These are phyloP conservation scores for Luidia sarsii DNA, from an alignment of 53 echinoderm and acorn worm genomes.

Conservation along the genomic window DNA sequence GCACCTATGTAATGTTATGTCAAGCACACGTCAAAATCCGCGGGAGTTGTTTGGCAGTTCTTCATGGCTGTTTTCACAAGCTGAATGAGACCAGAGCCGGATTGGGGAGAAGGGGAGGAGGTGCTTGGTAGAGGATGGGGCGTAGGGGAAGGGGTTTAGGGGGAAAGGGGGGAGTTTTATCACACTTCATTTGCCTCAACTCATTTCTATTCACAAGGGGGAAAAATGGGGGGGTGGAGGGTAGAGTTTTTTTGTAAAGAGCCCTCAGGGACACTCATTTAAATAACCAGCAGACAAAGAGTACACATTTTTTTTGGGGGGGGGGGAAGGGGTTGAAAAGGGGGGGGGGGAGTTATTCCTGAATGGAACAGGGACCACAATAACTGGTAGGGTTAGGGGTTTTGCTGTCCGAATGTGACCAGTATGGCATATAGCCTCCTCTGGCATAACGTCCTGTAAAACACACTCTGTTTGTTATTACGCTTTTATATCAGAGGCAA, in stretches of 20 bases:
- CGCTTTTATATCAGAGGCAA: slow-evolving; percentile 49
- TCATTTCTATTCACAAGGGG: slow-evolving; percentile 17
- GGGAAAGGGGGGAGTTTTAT: no score
- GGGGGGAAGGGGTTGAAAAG: no score
- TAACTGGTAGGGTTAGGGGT: slow-evolving; percentile 36
- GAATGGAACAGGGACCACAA: no score
- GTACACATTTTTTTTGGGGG: no score
- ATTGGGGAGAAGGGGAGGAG: background rate
- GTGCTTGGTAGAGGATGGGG: background rate
- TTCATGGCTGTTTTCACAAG: slow-evolving; percentile 48
- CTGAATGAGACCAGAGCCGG: slow-evolving; percentile 15
- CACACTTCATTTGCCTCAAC: slow-evolving; percentile 48
- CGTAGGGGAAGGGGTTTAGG: background rate
- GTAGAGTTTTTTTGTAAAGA: slow-evolving; percentile 22
- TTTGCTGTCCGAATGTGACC: no score
- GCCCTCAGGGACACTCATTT: slow-evolving; percentile 51
- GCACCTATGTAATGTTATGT: slow-evolving; percentile 23
- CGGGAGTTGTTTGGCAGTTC: background rate
- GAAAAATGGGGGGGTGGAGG: no score
- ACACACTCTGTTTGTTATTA: slow-evolving; percentile 11
- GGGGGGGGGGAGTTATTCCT: no score
- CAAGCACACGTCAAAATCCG: slow-evolving; percentile 10
- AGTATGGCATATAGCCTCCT: no score
- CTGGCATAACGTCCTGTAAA: slow-evolving; percentile 9
- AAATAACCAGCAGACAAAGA: slow-evolving; percentile 51